Percentiles rank a stretch among this genome's conserved stretches.
Conservation (phyloP, 2,888 invertebrate species). For the Liposcelis brunnea region DNA sequence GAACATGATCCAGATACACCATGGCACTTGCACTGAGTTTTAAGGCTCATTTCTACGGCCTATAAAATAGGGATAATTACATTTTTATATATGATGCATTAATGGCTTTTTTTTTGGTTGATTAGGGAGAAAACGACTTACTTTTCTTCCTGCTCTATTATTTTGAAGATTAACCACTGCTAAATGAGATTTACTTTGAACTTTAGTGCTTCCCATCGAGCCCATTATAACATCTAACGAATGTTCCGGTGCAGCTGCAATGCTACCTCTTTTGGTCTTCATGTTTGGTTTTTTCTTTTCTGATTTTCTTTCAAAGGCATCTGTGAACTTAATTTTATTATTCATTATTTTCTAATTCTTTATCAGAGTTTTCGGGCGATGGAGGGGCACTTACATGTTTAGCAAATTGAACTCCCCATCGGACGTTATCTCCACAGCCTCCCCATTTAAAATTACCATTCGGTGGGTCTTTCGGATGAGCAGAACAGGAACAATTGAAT, state of each 20-base stretch:
- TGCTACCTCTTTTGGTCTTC: slow-evolving; percentile 11
- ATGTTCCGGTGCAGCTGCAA: background rate
- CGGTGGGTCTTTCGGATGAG: slow-evolving; percentile 45
- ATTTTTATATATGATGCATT: no score
- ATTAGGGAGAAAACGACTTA: slow-evolving; percentile 24
- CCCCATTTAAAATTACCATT: slow-evolving; percentile 67
- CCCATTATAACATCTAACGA: slow-evolving; percentile 24
- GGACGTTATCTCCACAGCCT: slow-evolving; percentile 68
- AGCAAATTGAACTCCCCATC: slow-evolving; percentile 53
- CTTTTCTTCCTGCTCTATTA: slow-evolving; percentile 57
- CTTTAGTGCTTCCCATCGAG: slow-evolving; percentile 34
- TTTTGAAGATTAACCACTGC: slow-evolving; percentile 66
- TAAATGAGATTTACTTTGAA: slow-evolving; percentile 33
- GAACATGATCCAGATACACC: slow-evolving; percentile 72
- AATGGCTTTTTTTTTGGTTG: background rate
- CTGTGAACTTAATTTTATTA: slow-evolving; percentile 10
- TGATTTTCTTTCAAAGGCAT: slow-evolving; percentile 15
- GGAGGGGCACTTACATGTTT: slow-evolving; percentile 35
- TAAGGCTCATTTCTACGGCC: slow-evolving; percentile 43
- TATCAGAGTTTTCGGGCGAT: background rate
- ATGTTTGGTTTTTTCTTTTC: slow-evolving; percentile 13
- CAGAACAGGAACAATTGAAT: slow-evolving; percentile 61
- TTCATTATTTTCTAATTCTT: slow-evolving; percentile 9
- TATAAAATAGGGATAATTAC: slow-evolving; percentile 26
- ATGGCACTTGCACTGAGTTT: slow-evolving; percentile 62